These are phyloP conservation scores for Falco peregrinus DNA, from an alignment of 2,797 vertebrate genomes.

Conservation along the genomic window DNA sequence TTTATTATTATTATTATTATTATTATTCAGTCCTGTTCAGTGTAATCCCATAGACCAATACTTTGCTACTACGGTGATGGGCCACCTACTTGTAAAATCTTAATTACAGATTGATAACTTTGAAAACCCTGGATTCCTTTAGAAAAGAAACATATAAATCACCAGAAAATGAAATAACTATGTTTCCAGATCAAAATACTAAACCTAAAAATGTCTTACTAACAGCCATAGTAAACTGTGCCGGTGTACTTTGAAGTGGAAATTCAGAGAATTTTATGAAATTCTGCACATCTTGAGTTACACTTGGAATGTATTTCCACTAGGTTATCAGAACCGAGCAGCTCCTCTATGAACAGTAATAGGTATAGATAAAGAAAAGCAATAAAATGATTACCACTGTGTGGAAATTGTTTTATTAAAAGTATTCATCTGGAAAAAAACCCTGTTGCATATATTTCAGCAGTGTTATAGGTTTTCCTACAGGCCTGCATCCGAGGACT, in stretches of 20 bases:
- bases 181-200: constrained; percentile 50
- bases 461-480: background rate
- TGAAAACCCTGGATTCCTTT: constrained; percentile 39
- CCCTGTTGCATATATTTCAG: background rate
- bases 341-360: constrained; percentile 51
- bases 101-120: constrained; percentile 57
- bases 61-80: constrained; percentile 2
- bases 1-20: background rate
- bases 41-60: background rate
- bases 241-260: constrained; percentile 58
- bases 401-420: constrained; percentile 46
- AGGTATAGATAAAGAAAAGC: constrained; percentile 60
- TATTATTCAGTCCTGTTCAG: background rate
- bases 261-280: constrained; percentile 62
- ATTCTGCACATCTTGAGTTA: constrained; percentile 44
- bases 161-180: constrained; percentile 40
- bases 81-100: constrained; percentile 45
- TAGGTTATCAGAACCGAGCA: constrained; percentile 58
- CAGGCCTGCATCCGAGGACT: background rate
- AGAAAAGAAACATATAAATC: constrained; percentile 31
- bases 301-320: constrained; percentile 36
- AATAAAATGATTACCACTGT: constrained; percentile 59
- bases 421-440: background rate
- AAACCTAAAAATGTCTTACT: constrained; percentile 49
- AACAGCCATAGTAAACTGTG: constrained; percentile 36